Conservation (phyloP, 2,797 vertebrate genomes). For the Diplodus sargus region DNA sequence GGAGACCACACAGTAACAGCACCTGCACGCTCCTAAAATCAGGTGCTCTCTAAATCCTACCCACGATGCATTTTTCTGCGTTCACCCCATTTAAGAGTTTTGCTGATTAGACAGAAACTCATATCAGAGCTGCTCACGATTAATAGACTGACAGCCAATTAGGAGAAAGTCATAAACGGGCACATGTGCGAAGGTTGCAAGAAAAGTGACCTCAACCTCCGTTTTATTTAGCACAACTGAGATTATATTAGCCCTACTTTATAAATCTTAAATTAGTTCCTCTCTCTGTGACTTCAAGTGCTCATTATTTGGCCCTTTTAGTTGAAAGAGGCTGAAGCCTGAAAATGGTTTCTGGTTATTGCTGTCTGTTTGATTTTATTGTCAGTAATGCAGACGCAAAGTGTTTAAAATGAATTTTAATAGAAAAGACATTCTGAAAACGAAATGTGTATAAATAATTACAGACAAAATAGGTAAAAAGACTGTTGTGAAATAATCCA, state of each 20-base stretch:
- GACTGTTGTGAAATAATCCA: constrained; percentile 11
- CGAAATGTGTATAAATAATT: not conserved
- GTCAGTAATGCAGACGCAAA: constrained; percentile 23
- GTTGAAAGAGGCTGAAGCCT: constrained; percentile 26
- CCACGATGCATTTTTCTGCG: constrained; percentile 73
- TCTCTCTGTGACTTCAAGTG: constrained; percentile 35
- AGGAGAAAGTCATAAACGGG: constrained; percentile 13
- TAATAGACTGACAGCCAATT: constrained; percentile 12
- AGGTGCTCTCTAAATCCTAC: constrained; percentile 69
- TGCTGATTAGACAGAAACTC: constrained; percentile 37
- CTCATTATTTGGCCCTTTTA: constrained; percentile 31
- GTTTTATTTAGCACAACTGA: constrained; percentile 49
- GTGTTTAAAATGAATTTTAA: constrained; percentile 7
- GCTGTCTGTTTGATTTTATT: not conserved
- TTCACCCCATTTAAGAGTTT: constrained; percentile 51
- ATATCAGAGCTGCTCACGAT: constrained; percentile 42
- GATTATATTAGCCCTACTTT: constrained; percentile 28
- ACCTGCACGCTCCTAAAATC: constrained; percentile 69
- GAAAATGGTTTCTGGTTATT: constrained; percentile 6
- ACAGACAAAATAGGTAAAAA: constrained; percentile 6
- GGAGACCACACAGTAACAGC: constrained; percentile 50
- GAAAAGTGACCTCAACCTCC: constrained; percentile 39
- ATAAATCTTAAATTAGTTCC: constrained; percentile 27
- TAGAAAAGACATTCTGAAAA: not conserved
- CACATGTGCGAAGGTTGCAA: constrained; percentile 30